Evolutionary conservation across 2,113 vertebrate genomes (phyloP).

Genomic region (Phalacrocorax carbo): DNA sequence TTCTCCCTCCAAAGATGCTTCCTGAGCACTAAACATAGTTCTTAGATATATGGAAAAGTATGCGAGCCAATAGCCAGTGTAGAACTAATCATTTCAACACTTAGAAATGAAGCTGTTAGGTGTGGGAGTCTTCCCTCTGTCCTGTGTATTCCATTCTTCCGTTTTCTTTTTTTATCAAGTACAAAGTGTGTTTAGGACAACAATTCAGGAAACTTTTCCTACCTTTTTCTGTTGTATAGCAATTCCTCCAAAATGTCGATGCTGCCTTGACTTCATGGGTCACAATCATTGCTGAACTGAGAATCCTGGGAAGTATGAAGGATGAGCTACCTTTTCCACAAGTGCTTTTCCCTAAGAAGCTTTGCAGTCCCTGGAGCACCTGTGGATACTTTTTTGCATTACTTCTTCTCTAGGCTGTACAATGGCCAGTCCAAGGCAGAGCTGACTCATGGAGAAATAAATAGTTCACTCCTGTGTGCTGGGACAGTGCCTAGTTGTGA

Average conservation of each 20-base stretch:
- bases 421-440: neutral
- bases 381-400: neutral
- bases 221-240: neutral
- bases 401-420: neutral
- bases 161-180: neutral
- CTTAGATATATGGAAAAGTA: neutral
- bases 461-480: neutral
- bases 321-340: neutral
- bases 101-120: neutral
- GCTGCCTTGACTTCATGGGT: neutral
- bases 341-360: neutral
- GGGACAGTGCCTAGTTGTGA: neutral
- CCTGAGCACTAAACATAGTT: neutral
- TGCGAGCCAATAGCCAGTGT: neutral
- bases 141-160: neutral
- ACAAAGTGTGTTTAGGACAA: neutral
- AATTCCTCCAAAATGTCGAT: neutral
- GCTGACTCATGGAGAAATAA: neutral
- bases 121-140: neutral
- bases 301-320: neutral
- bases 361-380: neutral
- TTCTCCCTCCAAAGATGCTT: neutral
- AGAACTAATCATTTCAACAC: neutral
- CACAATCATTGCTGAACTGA: neutral
- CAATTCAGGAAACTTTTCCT: neutral